Evolutionary conservation across 1,140 invertebrate species (phyloP), one percentile per base, ranked within the genome.

Genomic region (Danaus melanippus): DNA sequence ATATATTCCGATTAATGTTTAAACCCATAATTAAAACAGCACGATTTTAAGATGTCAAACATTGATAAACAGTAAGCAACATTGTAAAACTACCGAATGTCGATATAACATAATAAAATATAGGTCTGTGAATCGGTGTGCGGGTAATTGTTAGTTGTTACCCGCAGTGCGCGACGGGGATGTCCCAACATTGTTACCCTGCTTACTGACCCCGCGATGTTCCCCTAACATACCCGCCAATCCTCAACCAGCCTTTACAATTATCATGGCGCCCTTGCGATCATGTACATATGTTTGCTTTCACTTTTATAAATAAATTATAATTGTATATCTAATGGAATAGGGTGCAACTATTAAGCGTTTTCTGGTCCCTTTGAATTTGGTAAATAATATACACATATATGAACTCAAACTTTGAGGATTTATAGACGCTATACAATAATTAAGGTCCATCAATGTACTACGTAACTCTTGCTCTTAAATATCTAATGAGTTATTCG

Each of bases 241-340:
- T 86, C 69, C 63, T 46, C 57, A 54, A 11, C 42, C 67, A 58
- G 60, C 56, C 57, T 56, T 50, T 60, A 69, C 74, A 69, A 68
- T 70, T 67, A 73, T 71, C 67, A 75, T 68, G 72, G 21, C 21
- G 71, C 79, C 75, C 75, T 75, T 62, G 50, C 62, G 54, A 32
- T 63, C 61, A 40, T 53, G 72, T 76, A 82, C 83, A 84, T 83
- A 86, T 84, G 80, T 73, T 81, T 60, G 64, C 67, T 73, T 78
- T 81, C 76, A 75, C 74, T 76, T 65, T 64, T 79, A 68, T 76
- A 79, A 86, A 84, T 81, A 83, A 32, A 79, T 83, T 78, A 84
- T 79, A 75, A 71, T 71, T 56, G 64, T 74, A 67, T 71, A 64
- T 60, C 64, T 74, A 77, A 71, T 72, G 82, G 75, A 83, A 76